Base-by-base conservation (phyloP, 30 jellyfish, hydroid and myxozoan genomes). In the Cassiopea andromeda region DNA sequence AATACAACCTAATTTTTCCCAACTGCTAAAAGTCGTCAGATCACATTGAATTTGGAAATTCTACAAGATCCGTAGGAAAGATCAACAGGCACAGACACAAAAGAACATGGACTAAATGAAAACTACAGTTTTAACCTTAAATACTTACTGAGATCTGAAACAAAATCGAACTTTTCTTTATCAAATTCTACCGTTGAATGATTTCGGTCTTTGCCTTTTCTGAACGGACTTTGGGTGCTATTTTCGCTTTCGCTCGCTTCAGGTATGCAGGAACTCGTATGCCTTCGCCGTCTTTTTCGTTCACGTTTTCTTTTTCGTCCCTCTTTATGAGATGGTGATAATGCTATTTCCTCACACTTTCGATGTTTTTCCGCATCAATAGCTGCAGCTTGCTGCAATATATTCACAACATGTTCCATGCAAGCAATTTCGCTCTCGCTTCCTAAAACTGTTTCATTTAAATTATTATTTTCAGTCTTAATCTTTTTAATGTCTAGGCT, bases 81-180 rank as follows among this genome's bases (percentile, higher is more conserved):
- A n/a, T n/a, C n/a, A n/a, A n/a, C n/a, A 14, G 16, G 46, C 44
- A 68, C 6, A 68, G 15, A 68, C 77, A 68, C 46, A 2, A 16
- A 16, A 14, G 15, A 68, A 68, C 15, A 7, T 68, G 6, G 15
- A 68, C 7, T 2, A 16, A n/a, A 3, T 68, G 47, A n/a, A n/a
- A n/a, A n/a, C n/a, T n/a, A n/a, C n/a, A n/a, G n/a, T n/a, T n/a
- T n/a, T n/a, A n/a, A n/a, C n/a, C n/a, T n/a, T n/a, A n/a, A n/a
- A n/a, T n/a, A 75, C 98, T 78, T 87, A 96, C 99, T 96, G 47
- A 96, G 87, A 83, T 96, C 99, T 6, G 99, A 96, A 59, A 96
- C 93, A 64, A 96, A 96, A 71, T 96, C 99, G 70, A 92, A 77
- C 71, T 96, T 95, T 59, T 91, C 92, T 44, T 77, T 77, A 14